Evolutionary conservation across 1,140 invertebrate species (phyloP).

Genomic region (Goniozus legneri): DNA sequence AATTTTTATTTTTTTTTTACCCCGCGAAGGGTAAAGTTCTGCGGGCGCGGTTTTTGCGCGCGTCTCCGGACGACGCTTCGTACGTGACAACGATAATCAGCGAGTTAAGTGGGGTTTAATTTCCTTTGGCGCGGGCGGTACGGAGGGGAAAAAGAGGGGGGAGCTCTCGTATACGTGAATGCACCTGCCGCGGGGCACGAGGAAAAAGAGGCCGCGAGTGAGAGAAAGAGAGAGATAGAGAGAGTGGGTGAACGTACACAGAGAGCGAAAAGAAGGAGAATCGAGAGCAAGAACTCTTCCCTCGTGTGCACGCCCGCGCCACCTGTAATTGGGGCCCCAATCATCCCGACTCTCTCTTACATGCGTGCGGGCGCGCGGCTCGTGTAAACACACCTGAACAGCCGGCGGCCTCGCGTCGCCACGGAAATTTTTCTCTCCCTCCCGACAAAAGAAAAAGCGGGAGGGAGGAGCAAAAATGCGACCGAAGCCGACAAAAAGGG

Average conservation of each 20-base stretch:
- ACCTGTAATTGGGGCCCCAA: conserved; percentile 51
- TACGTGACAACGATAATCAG: conserved; percentile 50
- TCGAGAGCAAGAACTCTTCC: conserved; percentile 22
- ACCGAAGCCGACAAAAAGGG: too few relatives aligned
- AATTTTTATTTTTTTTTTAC: too few relatives aligned
- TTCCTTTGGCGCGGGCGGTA: conserved; percentile 42
- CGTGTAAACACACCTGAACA: conserved; percentile 4
- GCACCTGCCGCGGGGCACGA: conserved; percentile 46
- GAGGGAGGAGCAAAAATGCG: too few relatives aligned
- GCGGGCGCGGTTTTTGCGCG: conserved; percentile 16
- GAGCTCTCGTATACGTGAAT: conserved; percentile 27
- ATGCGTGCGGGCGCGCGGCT: conserved; percentile 2
- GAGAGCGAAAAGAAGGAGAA: conserved; percentile 2
- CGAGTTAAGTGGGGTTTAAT: conserved; percentile 48
- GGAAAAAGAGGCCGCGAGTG: too few relatives aligned
- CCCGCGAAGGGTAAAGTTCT: too few relatives aligned
- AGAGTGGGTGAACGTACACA: conserved; percentile 3
- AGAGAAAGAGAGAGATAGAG: conserved; percentile 7
- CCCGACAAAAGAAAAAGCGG: too few relatives aligned
- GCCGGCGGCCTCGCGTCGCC: not conserved
- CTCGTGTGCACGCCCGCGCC: conserved; percentile 38
- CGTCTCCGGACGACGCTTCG: conserved; percentile 19
- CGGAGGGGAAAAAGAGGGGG: conserved; percentile 25
- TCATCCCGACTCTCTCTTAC: conserved; percentile 44
- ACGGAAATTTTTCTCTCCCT: conserved; percentile 5